Conservation (phyloP, 2,797 vertebrate genomes). For the Anas acuta region DNA sequence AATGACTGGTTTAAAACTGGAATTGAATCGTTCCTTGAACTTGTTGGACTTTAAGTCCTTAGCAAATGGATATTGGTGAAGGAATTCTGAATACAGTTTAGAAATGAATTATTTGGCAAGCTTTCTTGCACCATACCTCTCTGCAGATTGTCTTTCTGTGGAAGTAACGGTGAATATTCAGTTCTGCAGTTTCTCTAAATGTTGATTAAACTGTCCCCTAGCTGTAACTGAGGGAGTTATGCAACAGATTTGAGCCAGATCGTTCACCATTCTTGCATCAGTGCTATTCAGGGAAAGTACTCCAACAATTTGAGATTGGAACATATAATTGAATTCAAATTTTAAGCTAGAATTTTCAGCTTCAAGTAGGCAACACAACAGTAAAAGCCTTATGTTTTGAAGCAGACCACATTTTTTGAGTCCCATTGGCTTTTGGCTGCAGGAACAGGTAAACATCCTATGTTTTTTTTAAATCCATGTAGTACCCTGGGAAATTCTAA, state of each 20-base stretch:
- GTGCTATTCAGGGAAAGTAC: not conserved
- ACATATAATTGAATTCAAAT: not conserved
- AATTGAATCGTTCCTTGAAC: not conserved
- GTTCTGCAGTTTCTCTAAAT: not conserved
- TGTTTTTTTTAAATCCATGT: not conserved
- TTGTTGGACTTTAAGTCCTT: not conserved
- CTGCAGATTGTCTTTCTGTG: not conserved
- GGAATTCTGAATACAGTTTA: not conserved
- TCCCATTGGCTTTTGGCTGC: not conserved
- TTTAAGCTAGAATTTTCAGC: not conserved
- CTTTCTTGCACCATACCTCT: not conserved
- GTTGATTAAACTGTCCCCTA: not conserved
- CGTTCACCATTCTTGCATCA: not conserved
- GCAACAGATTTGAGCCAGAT: not conserved
- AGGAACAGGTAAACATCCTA: no score
- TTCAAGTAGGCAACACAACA: not conserved
- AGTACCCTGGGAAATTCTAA: not conserved
- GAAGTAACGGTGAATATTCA: not conserved
- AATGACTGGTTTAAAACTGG: not conserved
- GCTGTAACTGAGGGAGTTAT: not conserved
- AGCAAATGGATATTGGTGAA: not conserved
- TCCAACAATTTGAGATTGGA: not conserved
- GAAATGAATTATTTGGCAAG: not conserved
- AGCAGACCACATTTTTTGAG: not conserved
- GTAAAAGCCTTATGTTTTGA: not conserved